phyloP scores from a whole-genome alignment of 2,113 vertebrate genomes.

The Aleadryas rufinucha region DNA sequence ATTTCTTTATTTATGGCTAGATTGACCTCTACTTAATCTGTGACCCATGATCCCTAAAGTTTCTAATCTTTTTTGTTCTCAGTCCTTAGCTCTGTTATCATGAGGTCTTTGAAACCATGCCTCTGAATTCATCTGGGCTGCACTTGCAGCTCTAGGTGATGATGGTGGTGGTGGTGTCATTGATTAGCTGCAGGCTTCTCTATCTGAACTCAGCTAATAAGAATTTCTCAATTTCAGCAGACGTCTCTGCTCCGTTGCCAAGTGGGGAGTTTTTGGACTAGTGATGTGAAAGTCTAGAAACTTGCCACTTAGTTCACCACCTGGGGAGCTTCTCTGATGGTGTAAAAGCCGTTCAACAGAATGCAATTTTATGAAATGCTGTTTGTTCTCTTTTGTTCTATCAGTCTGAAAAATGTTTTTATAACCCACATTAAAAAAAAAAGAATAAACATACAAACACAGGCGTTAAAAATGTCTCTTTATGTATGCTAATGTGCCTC shows the following conservation, averaged over 20 bases:
- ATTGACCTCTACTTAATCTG: neutral
- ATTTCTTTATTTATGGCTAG: neutral
- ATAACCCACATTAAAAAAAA: neutral
- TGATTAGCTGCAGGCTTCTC: conserved; percentile 58
- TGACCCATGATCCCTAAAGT: neutral
- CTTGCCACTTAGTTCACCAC: conserved; percentile 25
- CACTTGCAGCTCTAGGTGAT: conserved; percentile 35
- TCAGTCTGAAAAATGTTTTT: neutral
- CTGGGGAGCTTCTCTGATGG: neutral
- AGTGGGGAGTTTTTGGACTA: neutral
- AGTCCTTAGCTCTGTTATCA: neutral
- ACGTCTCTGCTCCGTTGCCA: conserved; percentile 51
- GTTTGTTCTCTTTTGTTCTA: neutral
- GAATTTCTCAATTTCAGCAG: conserved; percentile 61
- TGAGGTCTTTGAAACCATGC: neutral
- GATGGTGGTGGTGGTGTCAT: conserved; percentile 51
- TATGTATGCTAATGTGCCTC: neutral
- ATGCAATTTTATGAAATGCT: neutral
- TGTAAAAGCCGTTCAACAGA: neutral
- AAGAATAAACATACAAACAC: neutral
- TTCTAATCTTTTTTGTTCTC: conserved; percentile 9
- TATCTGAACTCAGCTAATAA: conserved; percentile 63
- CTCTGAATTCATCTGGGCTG: conserved; percentile 2
- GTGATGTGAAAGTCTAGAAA: conserved; percentile 55
- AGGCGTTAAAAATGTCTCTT: neutral